Evolutionary conservation across 1,140 invertebrate genomes (phyloP).

Genomic region (Aporrectodea caliginosa): DNA sequence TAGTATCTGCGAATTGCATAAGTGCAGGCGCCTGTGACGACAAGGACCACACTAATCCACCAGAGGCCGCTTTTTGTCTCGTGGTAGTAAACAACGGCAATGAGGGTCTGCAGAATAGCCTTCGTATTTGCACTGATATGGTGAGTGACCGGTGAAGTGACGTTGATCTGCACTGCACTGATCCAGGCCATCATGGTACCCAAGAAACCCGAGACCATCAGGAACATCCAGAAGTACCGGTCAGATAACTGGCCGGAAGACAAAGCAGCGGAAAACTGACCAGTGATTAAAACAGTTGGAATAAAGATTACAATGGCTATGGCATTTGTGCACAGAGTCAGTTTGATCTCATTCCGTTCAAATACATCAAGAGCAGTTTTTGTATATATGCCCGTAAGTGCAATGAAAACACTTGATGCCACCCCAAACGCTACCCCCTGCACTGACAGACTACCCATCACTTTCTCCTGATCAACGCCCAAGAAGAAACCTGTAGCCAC

Average conservation of each 20-base stretch:
- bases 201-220: constrained; percentile 45
- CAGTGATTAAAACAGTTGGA: constrained; percentile 42
- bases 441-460: constrained; percentile 43
- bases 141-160: constrained; percentile 53
- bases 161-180: constrained; percentile 50
- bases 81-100: constrained; percentile 47
- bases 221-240: constrained; percentile 41
- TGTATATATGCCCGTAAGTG: constrained; percentile 49
- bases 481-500: constrained; percentile 51
- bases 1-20: constrained; percentile 40
- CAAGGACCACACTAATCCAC: constrained; percentile 51
- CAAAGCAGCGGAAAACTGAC: constrained; percentile 40
- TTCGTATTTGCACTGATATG: constrained; percentile 55
- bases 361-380: constrained; percentile 41
- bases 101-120: constrained; percentile 49
- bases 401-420: constrained; percentile 47
- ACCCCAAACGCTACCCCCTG: constrained; percentile 50
- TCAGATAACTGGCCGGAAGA: constrained; percentile 32
- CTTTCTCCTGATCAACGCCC: constrained; percentile 50
- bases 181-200: constrained; percentile 51
- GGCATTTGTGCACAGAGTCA: constrained; percentile 47
- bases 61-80: constrained; percentile 46
- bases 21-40: constrained; percentile 45
- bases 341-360: constrained; percentile 42
- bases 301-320: constrained; percentile 45